These are phyloP conservation scores for Epizoanthus illoricatus DNA, from an alignment of 92 coral and sea anemone genomes.

Conservation along the genomic window DNA sequence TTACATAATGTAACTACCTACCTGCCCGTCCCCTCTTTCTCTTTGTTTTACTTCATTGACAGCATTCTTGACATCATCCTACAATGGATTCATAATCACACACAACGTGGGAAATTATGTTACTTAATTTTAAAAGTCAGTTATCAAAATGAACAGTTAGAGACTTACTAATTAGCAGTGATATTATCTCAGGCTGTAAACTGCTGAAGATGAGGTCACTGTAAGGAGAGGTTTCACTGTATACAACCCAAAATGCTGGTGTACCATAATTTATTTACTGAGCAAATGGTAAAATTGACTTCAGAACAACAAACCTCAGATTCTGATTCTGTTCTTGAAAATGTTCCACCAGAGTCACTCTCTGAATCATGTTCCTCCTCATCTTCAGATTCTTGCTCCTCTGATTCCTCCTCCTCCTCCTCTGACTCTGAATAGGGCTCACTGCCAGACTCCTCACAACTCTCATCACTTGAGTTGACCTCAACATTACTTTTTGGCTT, in stretches of 20 bases:
- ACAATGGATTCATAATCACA: not conserved
- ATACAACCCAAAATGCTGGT: not conserved
- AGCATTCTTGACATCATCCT: constrained; percentile 6
- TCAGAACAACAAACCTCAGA: constrained; percentile 4
- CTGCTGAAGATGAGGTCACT: too few species aligned
- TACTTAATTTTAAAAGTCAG: not conserved
- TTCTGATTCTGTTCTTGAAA: constrained; percentile 1
- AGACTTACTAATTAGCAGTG: too few species aligned
- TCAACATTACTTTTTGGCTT: not conserved
- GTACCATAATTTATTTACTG: not conserved
- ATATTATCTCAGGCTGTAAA: too few species aligned
- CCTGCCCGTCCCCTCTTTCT: constrained; percentile 40
- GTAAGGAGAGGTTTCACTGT: not conserved
- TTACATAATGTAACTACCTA: not conserved
- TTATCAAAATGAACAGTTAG: too few species aligned
- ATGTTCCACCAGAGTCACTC: constrained; percentile 11
- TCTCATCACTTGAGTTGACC: constrained; percentile 14
- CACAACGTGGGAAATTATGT: not conserved
- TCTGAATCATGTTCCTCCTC: not conserved
- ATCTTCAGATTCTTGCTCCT: not conserved
- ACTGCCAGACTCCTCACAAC: constrained; percentile 27
- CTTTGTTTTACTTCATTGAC: constrained; percentile 13
- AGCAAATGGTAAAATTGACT: not conserved
- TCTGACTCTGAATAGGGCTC: not conserved
- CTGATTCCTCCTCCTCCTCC: not conserved